Evolutionary conservation across 1,140 invertebrate species (phyloP).

Genomic region (Drosophila ohnishii): DNA sequence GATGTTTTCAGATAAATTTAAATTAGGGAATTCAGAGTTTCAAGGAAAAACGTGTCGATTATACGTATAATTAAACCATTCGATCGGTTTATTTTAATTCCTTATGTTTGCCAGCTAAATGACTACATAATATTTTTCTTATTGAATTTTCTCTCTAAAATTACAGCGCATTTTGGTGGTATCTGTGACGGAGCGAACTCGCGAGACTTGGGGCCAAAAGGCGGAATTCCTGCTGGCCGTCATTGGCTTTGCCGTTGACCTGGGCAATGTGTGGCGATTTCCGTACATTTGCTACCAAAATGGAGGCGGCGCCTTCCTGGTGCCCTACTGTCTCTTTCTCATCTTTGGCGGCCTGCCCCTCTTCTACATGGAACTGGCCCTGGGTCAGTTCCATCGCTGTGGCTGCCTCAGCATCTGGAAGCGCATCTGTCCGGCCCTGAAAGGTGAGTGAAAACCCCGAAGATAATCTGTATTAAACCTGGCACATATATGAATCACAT

Average conservation of each 20-base stretch:
- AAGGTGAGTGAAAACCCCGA: constrained; percentile 88
- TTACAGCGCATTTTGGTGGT: constrained; percentile 85
- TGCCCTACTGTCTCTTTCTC: constrained; percentile 96
- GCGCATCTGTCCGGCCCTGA: constrained; percentile 96
- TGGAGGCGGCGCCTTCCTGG: constrained; percentile 94
- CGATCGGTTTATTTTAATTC: background rate
- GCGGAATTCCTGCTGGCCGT: constrained; percentile 94
- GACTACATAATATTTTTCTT: background rate
- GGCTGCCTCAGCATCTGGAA: constrained; percentile 97
- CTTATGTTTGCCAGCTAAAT: background rate
- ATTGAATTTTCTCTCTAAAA: background rate
- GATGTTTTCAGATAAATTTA: background rate
- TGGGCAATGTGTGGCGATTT: constrained; percentile 92
- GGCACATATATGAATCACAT: background rate
- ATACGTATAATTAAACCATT: background rate
- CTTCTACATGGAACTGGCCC: constrained; percentile 96
- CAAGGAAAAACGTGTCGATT: background rate
- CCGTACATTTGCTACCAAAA: constrained; percentile 93
- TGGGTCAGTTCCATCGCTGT: constrained; percentile 96
- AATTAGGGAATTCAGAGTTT: background rate
- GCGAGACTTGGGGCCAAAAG: constrained; percentile 92
- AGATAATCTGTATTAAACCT: background rate
- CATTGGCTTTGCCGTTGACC: constrained; percentile 93
- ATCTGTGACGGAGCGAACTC: constrained; percentile 85
- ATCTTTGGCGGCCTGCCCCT: constrained; percentile 95